Evolutionary conservation across 2,113 vertebrate species (phyloP).

Genomic region (Marmota flaviventris): DNA sequence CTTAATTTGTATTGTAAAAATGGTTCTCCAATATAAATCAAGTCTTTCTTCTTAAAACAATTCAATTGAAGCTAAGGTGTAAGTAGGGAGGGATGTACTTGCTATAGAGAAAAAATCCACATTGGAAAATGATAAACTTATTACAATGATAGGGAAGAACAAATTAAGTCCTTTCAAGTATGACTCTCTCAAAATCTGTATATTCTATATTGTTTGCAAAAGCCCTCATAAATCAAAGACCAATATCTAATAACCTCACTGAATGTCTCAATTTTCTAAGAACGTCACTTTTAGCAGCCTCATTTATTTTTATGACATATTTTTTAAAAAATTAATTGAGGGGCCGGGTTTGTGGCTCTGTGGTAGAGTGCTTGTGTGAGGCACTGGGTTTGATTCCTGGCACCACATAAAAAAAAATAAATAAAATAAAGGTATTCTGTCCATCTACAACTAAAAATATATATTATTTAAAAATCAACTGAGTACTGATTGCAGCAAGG

Average conservation of each 20-base stretch:
- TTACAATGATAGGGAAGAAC: neutral
- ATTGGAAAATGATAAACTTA: neutral
- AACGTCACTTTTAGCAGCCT: neutral
- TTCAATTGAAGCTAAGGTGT: neutral
- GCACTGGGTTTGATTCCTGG: too few species aligned
- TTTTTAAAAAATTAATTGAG: slow-evolving; percentile 7
- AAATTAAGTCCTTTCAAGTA: slow-evolving; percentile 56
- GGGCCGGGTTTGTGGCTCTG: too few species aligned
- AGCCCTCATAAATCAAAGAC: slow-evolving; percentile 3
- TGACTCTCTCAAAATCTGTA: slow-evolving; percentile 48
- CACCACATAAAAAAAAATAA: too few species aligned
- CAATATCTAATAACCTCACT: neutral
- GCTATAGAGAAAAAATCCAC: neutral
- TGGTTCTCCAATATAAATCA: neutral
- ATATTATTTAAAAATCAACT: neutral
- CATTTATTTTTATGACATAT: neutral
- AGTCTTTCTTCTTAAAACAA: slow-evolving; percentile 37
- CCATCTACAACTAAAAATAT: too few species aligned
- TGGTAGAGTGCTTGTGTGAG: too few species aligned
- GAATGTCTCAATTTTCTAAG: neutral
- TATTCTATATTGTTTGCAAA: slow-evolving; percentile 2
- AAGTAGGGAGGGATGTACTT: neutral
- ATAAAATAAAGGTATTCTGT: too few species aligned
- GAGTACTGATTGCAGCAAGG: slow-evolving; percentile 18
- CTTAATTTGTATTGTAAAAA: slow-evolving; percentile 40